Percentiles rank a stretch among this genome's conserved stretches.
phyloP scores from a whole-genome alignment of 2,888 invertebrate genomes.

The Campoletis raptor region DNA sequence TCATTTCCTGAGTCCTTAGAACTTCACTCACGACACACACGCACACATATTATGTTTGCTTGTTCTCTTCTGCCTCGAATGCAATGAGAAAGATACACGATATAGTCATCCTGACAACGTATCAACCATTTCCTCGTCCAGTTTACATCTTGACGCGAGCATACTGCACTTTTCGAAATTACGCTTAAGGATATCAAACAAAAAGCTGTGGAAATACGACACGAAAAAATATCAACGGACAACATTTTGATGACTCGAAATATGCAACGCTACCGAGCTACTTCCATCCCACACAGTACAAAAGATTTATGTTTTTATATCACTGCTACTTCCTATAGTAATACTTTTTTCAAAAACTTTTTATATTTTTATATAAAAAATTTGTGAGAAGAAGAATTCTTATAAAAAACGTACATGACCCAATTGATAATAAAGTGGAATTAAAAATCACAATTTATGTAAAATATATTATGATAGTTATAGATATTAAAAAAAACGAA shows the following conservation, averaged over 20 bases:
- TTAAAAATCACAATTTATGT: not conserved
- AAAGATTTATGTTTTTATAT: not conserved
- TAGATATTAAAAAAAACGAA: not conserved
- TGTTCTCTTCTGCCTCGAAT: not conserved
- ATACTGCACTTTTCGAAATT: constrained; percentile 58
- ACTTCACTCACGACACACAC: not conserved
- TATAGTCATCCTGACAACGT: constrained; percentile 27
- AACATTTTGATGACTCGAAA: constrained; percentile 1
- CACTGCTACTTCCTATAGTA: not conserved
- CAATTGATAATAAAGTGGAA: not conserved
- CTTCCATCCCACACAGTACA: not conserved
- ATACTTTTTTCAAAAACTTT: not conserved
- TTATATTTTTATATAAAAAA: not conserved
- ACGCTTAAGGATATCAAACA: constrained; percentile 1
- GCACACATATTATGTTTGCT: not conserved
- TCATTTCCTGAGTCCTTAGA: constrained; percentile 56
- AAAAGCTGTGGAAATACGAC: not conserved
- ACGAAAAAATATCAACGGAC: not conserved
- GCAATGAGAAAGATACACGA: not conserved
- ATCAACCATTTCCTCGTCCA: constrained; percentile 44
- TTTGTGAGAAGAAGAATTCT: not conserved
- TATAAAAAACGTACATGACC: not conserved
- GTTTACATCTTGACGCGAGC: not conserved
- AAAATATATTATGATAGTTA: not conserved
- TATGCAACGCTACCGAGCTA: not conserved